Evolutionary conservation across 2,113 vertebrate genomes (phyloP), one percentile per base, ranked within the genome.

Genomic region (Terrapene triunguis): DNA sequence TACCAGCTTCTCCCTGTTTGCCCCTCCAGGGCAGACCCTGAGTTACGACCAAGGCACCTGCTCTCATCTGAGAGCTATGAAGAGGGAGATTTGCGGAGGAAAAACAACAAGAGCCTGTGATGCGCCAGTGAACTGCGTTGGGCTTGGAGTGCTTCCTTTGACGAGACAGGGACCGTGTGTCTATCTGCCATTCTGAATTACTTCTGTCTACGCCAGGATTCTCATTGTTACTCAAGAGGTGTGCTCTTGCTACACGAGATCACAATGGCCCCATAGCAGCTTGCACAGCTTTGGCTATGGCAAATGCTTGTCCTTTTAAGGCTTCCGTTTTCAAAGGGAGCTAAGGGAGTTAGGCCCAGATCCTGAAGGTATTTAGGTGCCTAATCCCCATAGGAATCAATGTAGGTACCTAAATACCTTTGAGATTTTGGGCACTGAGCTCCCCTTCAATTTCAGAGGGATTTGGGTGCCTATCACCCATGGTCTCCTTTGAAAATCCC

Each of bases 101-200:
- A 89, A 47, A 78, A 11, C 11, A 85, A 85, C 53, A 53, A 53
- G 51, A 92, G 50, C 24, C 13, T 27, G 89, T 78, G 69, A 84
- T 48, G 25, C 62, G 86, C 57, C 27, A 25, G 54, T 84, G 69
- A 79, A 76, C 89, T 4, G 92, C 1, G 55, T 12, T 1, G 1
- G 50, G 4, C 83, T 79, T 44, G 50, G 16, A 83, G 55, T 54
- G 48, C 38, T 83, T 83, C 82, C 53, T 17, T 2, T 87, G 53
- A 91, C 80, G 10, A 84, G 24, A 38, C 54, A 44, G 14, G n/a
- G 19, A 22, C n/a, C 8, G 8, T 72, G n/a, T 55, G 24, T 32
- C 14, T 80, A 32, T 55, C 76, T 89, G 90, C 10, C 57, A 80
- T 95, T 93, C 74, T 91, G 94, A 79, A 62, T 1, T 10, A 19